Evolutionary conservation across 1,140 invertebrate genomes (phyloP), one percentile per base, ranked within the genome.

Genomic region (Brachionus rotundiformis): DNA sequence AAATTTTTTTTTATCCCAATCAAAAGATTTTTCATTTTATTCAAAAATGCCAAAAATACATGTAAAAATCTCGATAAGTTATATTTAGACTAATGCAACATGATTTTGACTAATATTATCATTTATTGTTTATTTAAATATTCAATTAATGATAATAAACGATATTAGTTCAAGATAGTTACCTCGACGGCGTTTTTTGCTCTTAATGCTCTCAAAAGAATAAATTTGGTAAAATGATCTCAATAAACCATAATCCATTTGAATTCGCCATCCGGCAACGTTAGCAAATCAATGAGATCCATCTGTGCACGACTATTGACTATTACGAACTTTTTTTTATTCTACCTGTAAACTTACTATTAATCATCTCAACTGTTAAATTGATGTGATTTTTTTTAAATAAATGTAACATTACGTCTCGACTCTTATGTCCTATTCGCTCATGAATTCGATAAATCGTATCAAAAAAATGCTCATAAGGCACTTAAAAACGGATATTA

Each of bases 211-310:
- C 47, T 79, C 8, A 71, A 10, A 27, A 49, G 31, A 13, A 65
- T 19, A 82, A 82, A 84, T 47, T 83, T 84, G 3, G 82, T 84
- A 1, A 83, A 76, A 54, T 82, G 77, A 76, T 82, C 81, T 83
- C 83, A 75, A 68, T 83, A 84, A 29, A 80, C 82, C 44, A 84
- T 27, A 4, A 84, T 84, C 27, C 47, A 84, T 41, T 83, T 83
- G 68, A 65, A 82, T 23, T 73, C n/a, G 0, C 44, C 23, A 36
- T 83, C 68, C 1, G 76, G n/a, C n/a, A 27, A 27, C 23, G 83
- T 83, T 13, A 82, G 83, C 54, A 81, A 27, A 59, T 84, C 82
- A n/a, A 84, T 82, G 0, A 84, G 65, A 27, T 83, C 82, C 27
- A 83, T 65, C 11, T 44, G 41, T 8, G 82, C 41, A 59, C 11